phyloP scores from a whole-genome alignment of 1,140 invertebrate genomes.

The Solenopsis invicta region DNA sequence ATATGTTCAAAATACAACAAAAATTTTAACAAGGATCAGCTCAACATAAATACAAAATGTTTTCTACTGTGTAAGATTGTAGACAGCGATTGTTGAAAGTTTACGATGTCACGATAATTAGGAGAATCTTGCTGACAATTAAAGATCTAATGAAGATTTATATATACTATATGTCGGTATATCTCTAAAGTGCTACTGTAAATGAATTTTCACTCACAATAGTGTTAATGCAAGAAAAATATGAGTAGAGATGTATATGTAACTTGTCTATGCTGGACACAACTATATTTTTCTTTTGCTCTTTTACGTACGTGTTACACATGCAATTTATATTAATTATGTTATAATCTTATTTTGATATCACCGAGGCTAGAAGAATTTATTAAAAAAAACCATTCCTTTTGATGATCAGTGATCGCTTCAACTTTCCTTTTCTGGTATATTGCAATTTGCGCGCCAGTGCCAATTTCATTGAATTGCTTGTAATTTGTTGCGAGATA shows the following conservation, averaged over 20 bases:
- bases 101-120: not conserved
- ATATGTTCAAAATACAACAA: too few species aligned
- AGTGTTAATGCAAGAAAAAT: too few species aligned
- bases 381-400: constrained; percentile 5
- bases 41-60: too few species aligned
- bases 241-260: too few species aligned
- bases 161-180: not conserved
- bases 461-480: constrained; percentile 32
- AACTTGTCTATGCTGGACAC: too few species aligned
- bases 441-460: constrained; percentile 11
- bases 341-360: not conserved
- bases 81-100: not conserved
- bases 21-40: too few species aligned
- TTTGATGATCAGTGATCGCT: constrained; percentile 25
- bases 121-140: not conserved
- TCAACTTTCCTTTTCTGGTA: constrained; percentile 49
- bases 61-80: too few species aligned
- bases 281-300: not conserved
- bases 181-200: too few species aligned
- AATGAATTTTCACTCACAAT: too few species aligned
- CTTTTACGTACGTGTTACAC: not conserved
- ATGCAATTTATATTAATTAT: not conserved
- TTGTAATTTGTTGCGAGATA: constrained; percentile 49
- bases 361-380: constrained; percentile 1
- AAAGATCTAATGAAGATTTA: not conserved